Base-by-base conservation (phyloP, 2,888 invertebrate species). In the Germaria angustata region DNA sequence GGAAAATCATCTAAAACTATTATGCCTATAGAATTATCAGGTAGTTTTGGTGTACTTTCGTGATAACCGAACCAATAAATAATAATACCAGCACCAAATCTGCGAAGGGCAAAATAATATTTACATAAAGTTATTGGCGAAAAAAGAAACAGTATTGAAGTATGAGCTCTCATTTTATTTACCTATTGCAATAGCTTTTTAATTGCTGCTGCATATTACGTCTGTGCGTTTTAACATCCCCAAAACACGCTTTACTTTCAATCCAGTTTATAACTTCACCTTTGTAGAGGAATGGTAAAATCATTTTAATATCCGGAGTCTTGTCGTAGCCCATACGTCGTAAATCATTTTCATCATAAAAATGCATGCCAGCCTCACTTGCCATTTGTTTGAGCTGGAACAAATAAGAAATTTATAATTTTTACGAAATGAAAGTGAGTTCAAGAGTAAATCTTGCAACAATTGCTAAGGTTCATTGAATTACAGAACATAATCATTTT, bases 171-270 rank as follows among this genome's bases (percentile, higher is more conserved):
- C 7, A 1, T 17, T 36, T 39, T 1, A 65, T 17, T 36, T 81
- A 91, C 91, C 91, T 94, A 90, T 98, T 98, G 95, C 96, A 96
- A 88, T 98, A 98, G 90, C 97, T 96, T 85, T 94, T 92, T 86
- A 96, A 94, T 89, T 98, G 98, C 85, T 96, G 95, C 86, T 95
- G 95, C 68, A 96, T 92, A 90, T 98, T 97, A 11, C 93, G 94
- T 53, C 94, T 93, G 91, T 98, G 98, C 72, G 95, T 94, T 86
- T 95, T 94, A 84, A 94, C 93, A 91, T 97, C 96, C 2, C 96
- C 98, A 92, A 98, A 98, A n/a, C 96, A 93, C 0, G 98, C 98
- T 92, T 98, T 98, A 87, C 98, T 98, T 91, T 98, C 98, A 80
- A 98, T 96, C 98, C 98, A 98, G 90, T 98, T 96, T 0, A 98